A percentile compares a stretch with the other conserved stretches of the same genome.
Conservation (phyloP, 64 coral and sea anemone genomes). For the Stylophora pistillata region DNA sequence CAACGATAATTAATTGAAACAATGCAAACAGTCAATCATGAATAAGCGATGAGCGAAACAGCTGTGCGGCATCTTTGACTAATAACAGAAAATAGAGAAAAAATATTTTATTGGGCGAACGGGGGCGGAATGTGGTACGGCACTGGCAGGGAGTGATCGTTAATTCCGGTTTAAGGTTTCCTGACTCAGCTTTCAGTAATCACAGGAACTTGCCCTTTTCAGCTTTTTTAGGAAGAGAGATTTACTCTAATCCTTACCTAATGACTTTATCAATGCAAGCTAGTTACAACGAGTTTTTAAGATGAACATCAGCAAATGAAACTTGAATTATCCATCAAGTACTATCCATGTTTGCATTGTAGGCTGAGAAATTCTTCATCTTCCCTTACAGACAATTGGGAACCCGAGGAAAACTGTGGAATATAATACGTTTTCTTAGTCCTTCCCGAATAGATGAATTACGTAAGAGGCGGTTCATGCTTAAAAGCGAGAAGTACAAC, state of each 20-base stretch:
- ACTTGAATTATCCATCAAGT: conserved; percentile 18
- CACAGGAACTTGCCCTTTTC: not conserved
- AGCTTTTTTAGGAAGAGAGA: not conserved
- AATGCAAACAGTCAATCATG: conserved; percentile 65
- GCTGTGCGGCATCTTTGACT: conserved; percentile 41
- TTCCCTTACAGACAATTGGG: not conserved
- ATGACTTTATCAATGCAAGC: not conserved
- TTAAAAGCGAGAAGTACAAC: too few species aligned
- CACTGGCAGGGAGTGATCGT: not conserved
- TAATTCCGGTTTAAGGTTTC: conserved; percentile 25
- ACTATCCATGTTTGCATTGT: not conserved
- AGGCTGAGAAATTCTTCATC: not conserved
- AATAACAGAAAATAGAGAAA: conserved; percentile 18
- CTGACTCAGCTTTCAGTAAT: not conserved
- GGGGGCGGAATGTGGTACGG: conserved; percentile 11
- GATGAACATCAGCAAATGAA: not conserved
- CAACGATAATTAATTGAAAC: conserved; percentile 55
- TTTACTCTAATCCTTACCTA: not conserved
- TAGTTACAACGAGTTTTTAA: conserved; percentile 25
- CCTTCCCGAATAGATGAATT: too few species aligned
- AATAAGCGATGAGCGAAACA: conserved; percentile 35
- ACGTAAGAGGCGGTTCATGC: too few species aligned
- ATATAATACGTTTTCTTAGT: not conserved
- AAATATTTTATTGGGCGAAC: conserved; percentile 28
- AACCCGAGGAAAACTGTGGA: not conserved